Base-by-base conservation (phyloP, 2,113 vertebrate species). In the Cyphomyrus plagiostoma region DNA sequence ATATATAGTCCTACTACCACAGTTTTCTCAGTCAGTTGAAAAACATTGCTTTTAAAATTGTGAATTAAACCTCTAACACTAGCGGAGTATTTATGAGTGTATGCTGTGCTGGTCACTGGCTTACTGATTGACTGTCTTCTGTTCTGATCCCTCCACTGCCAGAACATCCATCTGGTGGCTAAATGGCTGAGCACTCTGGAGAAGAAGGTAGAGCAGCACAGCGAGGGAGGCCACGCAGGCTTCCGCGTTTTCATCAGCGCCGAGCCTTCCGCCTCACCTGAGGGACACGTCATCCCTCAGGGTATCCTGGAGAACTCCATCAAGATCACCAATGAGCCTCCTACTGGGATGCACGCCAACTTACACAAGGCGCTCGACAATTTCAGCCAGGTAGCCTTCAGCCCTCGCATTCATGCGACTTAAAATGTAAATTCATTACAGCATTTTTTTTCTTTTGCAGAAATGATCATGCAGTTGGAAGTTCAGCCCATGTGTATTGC, bases 131-230 rank as follows among this genome's bases (percentile, higher is more conserved):
- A 89, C 6, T 58, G 50, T 50, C 5, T 23, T 62, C 7, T 45
- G 2, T 50, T 77, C 46, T 11, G 4, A 11, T 45, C 42, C 42
- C 4, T 56, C 7, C 92, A 26, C n/a, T 86, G 50, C 50, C 89
- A 99, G 98, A 99, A 99, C 91, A 97, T 99, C 93, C 98, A 99
- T 91, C 93, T 99, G 91, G 98, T 99, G 86, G 95, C 97, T 90
- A 97, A 97, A 92, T 99, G 98, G 98, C 95, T 99, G 66, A 91
- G 96, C 30, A 95, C 93, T 0, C 93, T 99, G 91, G 98, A 99
- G 95, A 98, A 98, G 93, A 96, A 96, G 89, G 95, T 99, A 89
- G 98, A 98, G 91, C 96, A 97, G 92, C 96, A 94, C 23, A 93
- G 95, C 0, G 90, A 97, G 19, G 94, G 94, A 89, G 97, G 97